Base-by-base conservation (phyloP, 2,888 invertebrate genomes). In the Nycteola revayana region DNA sequence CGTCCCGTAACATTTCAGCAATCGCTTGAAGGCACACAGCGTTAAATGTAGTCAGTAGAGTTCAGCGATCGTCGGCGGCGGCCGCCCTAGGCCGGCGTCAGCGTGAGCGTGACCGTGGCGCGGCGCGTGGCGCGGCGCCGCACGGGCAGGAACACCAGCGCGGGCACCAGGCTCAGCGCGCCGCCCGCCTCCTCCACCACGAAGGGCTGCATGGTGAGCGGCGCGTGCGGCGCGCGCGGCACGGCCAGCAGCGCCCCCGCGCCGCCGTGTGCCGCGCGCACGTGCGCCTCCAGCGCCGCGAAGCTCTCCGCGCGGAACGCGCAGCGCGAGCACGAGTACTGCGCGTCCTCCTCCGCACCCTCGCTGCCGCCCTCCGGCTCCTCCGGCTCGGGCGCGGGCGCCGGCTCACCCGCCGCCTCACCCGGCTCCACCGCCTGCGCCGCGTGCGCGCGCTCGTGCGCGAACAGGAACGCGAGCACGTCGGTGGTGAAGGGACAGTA, bases 111-210 rank as follows among this genome's bases (percentile, higher is more conserved):
- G 69, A 96, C 94, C 61, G 96, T 96, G 64, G 97, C 92, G 60
- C 95, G 94, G 72, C 94, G 93, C 72, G 94, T 94, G 68, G 97
- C 93, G 80, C 95, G 93, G 76, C 95, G 94, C 59, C 94, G 93
- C 73, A 98, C 97, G 49, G 98, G 98, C 88, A 98, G 92, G 90
- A 96, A 97, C 81, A 98, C 96, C 66, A 98, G 92, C 64, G 97
- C 96, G 55, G 98, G 96, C 69, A 96, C 93, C 83, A 97, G 95
- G 75, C 93, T 92, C 61, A 85, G 82, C 72, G 85, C 88, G 54
- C 86, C 87, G 56, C 85, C 83, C 62, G 88, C 77, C 60, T 88
- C 89, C 79, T 95, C 95, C 80, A 97, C 90, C 61, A 96, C 91
- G 88, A 98, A 98, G 38, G 97, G 95, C 90, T 98, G 98, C 97